Evolutionary conservation across 2,797 vertebrate genomes (phyloP), one percentile per base, ranked within the genome.

Genomic region (Spatula versicolor): DNA sequence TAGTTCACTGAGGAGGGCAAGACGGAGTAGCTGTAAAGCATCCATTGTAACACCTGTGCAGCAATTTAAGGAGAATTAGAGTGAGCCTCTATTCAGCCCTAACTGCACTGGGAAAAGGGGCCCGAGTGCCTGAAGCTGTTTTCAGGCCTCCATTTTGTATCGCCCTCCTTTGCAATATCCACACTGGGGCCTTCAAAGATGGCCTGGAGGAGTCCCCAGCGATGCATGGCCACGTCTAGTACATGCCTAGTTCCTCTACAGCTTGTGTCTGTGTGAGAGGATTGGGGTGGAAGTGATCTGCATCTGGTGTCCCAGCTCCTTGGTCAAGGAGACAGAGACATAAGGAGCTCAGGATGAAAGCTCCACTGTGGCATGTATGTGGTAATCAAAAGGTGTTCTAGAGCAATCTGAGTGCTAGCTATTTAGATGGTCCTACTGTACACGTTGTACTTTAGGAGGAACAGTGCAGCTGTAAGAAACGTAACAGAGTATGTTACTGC

Each of bases 31-130:
- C 82, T 95, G 74, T 83, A 87, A 89, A 90, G 56, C 83, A 54
- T 81, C 85, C 95, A 45, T 39, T 74, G 83, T 63, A 91, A 96
- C 96, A 97, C 96, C 94, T 97, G 94, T 91, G 91, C 84, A 88
- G 75, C 81, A 88, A 71, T 83, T 93, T 92, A 88, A 83, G 94
- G 39, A 78, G 69, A 66, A 74, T 95, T 88, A 83, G 75, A 92
- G 94, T 73, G 85, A 90, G 92, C 82, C 73, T 68, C 75, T 85
- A 50, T 89, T 79, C 92, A 89, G 77, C 67, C 69, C 78, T 71
- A 92, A 83, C 88, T 93, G 84, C 78, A 93, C 86, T 56, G 85
- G 83, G 67, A 20, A 94, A 95, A 94, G 60, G 71, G 62, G 43
- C 26, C 93, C 76, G 56, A 86, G 93, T 96, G 66, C 79, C 81